These are phyloP conservation scores for Archaeoteleia sp. DNA, from an alignment of 2,888 invertebrate genomes.

Conservation along the genomic window DNA sequence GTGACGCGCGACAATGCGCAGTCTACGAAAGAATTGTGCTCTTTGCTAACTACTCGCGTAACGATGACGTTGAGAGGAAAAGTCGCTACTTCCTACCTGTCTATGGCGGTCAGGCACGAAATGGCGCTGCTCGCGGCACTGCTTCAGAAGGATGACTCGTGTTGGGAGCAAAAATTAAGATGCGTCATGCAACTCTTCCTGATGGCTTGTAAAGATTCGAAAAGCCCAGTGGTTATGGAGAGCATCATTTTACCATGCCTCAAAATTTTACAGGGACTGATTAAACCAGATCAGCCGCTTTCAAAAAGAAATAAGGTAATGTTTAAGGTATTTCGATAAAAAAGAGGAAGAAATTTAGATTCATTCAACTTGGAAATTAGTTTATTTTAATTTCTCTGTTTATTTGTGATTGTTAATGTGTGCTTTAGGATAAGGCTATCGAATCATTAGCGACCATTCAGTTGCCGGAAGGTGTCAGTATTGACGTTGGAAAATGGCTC, in stretches of 20 bases:
- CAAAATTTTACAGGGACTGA: slow-evolving; percentile 90
- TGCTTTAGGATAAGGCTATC: slow-evolving; percentile 76
- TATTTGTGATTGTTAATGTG: too few species aligned
- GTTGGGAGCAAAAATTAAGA: slow-evolving; percentile 94
- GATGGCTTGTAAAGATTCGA: slow-evolving; percentile 84
- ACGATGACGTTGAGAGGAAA: slow-evolving; percentile 87
- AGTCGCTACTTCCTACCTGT: slow-evolving; percentile 84
- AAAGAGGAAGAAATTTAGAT: too few species aligned
- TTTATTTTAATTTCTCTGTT: too few species aligned
- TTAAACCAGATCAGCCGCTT: slow-evolving; percentile 80
- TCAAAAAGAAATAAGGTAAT: slow-evolving; percentile 78
- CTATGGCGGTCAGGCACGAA: slow-evolving; percentile 89
- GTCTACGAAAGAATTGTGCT: slow-evolving; percentile 89
- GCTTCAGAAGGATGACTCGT: slow-evolving; percentile 93
- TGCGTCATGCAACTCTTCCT: slow-evolving; percentile 92
- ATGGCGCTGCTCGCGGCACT: slow-evolving; percentile 91
- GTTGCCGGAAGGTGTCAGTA: slow-evolving; percentile 80
- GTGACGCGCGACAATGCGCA: slow-evolving; percentile 90
- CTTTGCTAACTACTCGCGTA: slow-evolving; percentile 87
- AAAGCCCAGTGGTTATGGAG: slow-evolving; percentile 91
- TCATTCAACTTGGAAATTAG: too few species aligned
- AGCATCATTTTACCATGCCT: slow-evolving; percentile 94
- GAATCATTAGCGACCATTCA: slow-evolving; percentile 77
- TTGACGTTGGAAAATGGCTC: slow-evolving; percentile 85
- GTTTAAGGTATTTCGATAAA: too few species aligned